Evolutionary conservation across 1,140 invertebrate genomes (phyloP).

Genomic region (Cydia fagiglandana): DNA sequence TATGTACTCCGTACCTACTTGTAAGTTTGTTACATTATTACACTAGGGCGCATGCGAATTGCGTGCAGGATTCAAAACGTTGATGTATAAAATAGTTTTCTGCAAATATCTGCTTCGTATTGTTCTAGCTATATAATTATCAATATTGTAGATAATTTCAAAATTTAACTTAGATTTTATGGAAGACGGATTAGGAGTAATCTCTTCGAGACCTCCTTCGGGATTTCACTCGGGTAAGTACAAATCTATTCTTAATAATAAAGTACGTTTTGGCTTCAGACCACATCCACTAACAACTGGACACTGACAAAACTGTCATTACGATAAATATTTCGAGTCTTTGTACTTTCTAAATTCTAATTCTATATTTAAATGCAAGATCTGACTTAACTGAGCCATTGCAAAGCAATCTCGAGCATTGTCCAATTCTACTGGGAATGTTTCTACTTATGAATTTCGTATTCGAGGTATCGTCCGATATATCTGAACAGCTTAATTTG

Average conservation of each 20-base stretch:
- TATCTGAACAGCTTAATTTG: constrained; percentile 31
- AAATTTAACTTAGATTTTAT: constrained; percentile 11
- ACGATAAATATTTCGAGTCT: constrained; percentile 55
- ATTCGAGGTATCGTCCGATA: constrained; percentile 37
- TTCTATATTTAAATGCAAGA: constrained; percentile 72
- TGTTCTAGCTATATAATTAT: too few species aligned
- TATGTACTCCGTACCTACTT: constrained; percentile 46
- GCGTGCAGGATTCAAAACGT: background rate
- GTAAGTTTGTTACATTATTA: constrained; percentile 45
- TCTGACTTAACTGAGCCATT: constrained; percentile 54
- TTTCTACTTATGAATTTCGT: constrained; percentile 46
- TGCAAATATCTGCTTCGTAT: too few species aligned
- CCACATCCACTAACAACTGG: constrained; percentile 37
- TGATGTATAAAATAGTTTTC: background rate
- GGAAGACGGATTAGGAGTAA: background rate
- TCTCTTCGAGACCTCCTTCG: constrained; percentile 1
- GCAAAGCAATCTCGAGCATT: constrained; percentile 46
- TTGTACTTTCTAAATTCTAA: constrained; percentile 69
- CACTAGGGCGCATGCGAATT: constrained; percentile 40
- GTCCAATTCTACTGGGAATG: constrained; percentile 53
- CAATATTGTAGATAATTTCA: background rate
- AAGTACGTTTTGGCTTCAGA: constrained; percentile 58
- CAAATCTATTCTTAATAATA: constrained; percentile 36
- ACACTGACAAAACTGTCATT: constrained; percentile 46
- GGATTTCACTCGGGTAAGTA: constrained; percentile 11